Evolutionary conservation across 2,888 invertebrate genomes (phyloP), one percentile per base, ranked within the genome.

Genomic region (Acanthosepion esculentum): DNA sequence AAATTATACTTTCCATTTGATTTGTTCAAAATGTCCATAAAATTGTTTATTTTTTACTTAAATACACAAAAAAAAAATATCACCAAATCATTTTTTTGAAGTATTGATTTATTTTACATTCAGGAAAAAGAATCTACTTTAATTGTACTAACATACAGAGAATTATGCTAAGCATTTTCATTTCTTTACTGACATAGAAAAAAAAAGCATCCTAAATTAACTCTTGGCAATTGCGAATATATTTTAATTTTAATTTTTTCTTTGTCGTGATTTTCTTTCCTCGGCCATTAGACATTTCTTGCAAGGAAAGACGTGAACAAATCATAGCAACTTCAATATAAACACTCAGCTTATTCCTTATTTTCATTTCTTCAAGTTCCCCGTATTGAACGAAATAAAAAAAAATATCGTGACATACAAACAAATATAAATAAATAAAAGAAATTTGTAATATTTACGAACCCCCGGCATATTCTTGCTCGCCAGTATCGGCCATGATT

Each of bases 371-470:
- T 59, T 59, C 1, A 23, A 55, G 20, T 4, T 18, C 20, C 15
- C n/a, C 78, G 33, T 78, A 33, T 78, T 33, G 15, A 5, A 78
- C 5, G 33, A 33, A 78, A 12, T 10, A n/a, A n/a, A 78, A 78
- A 18, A 15, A n/a, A 15, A 78, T 3, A 2, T 41, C 41, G 2
- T 41, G 3, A 41, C 41, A 41, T 41, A 78, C 78, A 78, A 33
- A 78, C n/a, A 78, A 78, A 78, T 15, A 18, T 12, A 78, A 18
- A 78, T 12, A 78, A n/a, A 78, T n/a, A n/a, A 78, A 78, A 78
- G 33, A 78, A n/a, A 78, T 78, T 78, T 78, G 78, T n/a, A 78
- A 78, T 78, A 78, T 78, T 78, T 78, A 78, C 78, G 78, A 78
- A 78, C 78, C 78, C 78, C 78, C 78, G 33, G 78, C n/a, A 78